phyloP scores from a whole-genome alignment of 2,113 vertebrate genomes.

The Cromileptes altivelis region DNA sequence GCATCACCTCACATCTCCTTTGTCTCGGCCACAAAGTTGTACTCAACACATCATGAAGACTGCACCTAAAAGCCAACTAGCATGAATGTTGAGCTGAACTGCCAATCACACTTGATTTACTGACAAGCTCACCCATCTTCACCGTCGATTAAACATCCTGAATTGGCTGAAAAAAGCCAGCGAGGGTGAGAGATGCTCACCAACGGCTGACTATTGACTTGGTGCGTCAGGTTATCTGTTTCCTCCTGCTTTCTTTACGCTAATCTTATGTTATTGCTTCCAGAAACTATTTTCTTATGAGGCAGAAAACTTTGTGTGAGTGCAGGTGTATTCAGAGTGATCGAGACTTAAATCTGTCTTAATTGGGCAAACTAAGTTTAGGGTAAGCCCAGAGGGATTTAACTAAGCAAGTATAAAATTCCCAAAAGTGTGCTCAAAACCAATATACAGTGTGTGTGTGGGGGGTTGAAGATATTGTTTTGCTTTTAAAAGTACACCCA shows the following conservation, averaged over 20 bases:
- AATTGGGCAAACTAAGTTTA: conserved; percentile 25
- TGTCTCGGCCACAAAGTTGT: no score
- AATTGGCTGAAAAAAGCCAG: no score
- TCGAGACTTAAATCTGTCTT: not conserved
- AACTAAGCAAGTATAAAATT: conserved; percentile 20
- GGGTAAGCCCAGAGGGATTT: conserved; percentile 20
- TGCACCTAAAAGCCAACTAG: no score
- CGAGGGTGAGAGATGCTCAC: no score
- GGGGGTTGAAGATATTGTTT: conserved; percentile 25
- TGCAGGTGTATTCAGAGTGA: not conserved
- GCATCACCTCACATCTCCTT: no score
- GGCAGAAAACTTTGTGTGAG: not conserved
- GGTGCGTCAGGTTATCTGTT: no score
- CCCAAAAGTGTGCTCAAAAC: conserved; percentile 19
- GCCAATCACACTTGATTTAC: no score
- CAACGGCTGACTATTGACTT: no score
- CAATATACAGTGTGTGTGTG: conserved; percentile 1
- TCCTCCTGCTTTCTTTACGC: not conserved
- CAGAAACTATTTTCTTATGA: not conserved
- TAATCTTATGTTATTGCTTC: not conserved
- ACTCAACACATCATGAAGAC: no score
- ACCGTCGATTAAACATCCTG: no score
- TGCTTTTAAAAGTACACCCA: conserved; percentile 39
- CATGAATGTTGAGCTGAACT: no score
- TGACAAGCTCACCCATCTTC: no score